Evolutionary conservation across 2,797 vertebrate species (phyloP), one percentile per base, ranked within the genome.

Genomic region (Acridotheres tristis): DNA sequence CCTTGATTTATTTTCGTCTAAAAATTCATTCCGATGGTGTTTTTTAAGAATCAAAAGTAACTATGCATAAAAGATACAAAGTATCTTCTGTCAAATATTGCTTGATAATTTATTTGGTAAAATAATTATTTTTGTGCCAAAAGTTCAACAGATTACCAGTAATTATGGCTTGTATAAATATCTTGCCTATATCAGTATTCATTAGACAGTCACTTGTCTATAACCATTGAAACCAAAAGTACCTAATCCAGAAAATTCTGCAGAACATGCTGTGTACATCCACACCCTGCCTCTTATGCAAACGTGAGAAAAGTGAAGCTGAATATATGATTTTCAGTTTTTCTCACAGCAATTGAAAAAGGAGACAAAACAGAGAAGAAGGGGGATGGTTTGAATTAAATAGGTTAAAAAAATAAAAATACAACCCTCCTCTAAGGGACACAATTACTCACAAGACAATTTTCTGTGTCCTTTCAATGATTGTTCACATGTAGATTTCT

Each of bases 401-500:
- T 0, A 55, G 4, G 16, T 30, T 0, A 16, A 61, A 61, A 45
- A 67, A 38, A 65, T 1, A 73, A 45, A 67, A 38, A 61, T 1
- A 3, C 7, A 58, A 36, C 2, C 11, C 7, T 53, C 5, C 16
- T 73, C 45, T 50, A 32, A 73, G 36, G 16, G 79, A 27, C 0
- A 5, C 13, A 55, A 21, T 67, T 69, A 25, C 16, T 47, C 36
- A 43, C 47, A 54, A 54, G 29, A 10, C 68, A 68, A 5, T 55
- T 59, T 78, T 40, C 59, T 48, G 29, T 38, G 11, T 25, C 32
- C 22, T 55, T 73, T 62, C 51, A 47, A 2, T n/a, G 26, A 57
- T 0, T 42, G 9, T 17, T 47, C 30, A 7, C 16, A 8, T 0
- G 3, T 2, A 34, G 5, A 67, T 55, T 85, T 61, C 34, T 27